Conservation (phyloP, 2,797 vertebrate genomes). For the Halcyon leucocephala region DNA sequence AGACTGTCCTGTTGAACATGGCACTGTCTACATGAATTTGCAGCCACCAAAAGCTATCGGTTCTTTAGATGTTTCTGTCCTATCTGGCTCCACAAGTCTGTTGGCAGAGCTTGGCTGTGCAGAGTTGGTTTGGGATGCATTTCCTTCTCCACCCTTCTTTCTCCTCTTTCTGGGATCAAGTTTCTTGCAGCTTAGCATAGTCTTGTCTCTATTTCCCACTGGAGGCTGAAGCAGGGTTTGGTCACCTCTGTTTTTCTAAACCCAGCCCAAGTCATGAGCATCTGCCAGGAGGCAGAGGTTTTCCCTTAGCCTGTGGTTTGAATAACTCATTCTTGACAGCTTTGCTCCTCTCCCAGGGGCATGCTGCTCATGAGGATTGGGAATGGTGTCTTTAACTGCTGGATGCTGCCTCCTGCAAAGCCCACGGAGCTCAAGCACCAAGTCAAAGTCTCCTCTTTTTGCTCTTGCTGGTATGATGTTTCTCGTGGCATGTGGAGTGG, state of each 20-base stretch:
- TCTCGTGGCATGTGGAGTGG: neutral
- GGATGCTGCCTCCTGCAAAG: neutral
- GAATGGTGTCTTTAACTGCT: neutral
- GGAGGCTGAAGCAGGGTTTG: neutral
- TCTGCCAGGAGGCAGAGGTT: neutral
- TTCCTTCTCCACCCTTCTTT: neutral
- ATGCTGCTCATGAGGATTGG: neutral
- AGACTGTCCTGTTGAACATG: accelerated
- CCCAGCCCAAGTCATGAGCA: neutral
- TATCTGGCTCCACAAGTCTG: neutral
- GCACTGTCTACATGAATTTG: neutral
- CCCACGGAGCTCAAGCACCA: neutral
- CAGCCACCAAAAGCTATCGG: neutral
- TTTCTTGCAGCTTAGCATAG: neutral
- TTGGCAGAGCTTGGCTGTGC: neutral
- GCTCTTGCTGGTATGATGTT: neutral
- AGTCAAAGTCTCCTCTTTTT: neutral
- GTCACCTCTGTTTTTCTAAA: neutral
- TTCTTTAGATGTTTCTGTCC: neutral
- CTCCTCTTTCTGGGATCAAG: neutral
- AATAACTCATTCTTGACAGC: neutral
- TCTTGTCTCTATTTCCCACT: neutral
- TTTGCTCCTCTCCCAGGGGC: neutral
- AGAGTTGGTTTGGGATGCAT: neutral
- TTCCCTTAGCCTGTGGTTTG: neutral